Conservation (phyloP, 2,113 vertebrate genomes). For the Tetrax tetrax region DNA sequence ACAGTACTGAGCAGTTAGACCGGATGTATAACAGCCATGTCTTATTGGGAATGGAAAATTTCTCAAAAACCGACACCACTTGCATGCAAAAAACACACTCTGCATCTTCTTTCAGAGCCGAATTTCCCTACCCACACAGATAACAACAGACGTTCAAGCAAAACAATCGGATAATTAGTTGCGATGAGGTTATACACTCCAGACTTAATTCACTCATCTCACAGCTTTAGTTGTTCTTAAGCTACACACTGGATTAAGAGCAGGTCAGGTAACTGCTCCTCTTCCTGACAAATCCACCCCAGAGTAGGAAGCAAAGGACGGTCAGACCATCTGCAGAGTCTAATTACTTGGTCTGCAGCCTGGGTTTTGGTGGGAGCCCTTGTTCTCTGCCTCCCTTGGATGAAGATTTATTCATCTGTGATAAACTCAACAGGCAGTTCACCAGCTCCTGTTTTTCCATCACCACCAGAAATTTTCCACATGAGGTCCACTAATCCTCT, state of each 20-base stretch:
- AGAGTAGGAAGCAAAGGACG: background rate
- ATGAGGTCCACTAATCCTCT: background rate
- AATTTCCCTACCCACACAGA: background rate
- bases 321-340: background rate
- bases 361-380: background rate
- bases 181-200: background rate
- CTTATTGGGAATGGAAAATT: fast-evolving
- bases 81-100: background rate
- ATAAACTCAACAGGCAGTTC: background rate
- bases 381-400: fast-evolving
- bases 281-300: background rate
- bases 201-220: constrained; percentile 38
- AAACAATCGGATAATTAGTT: constrained; percentile 24
- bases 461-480: background rate
- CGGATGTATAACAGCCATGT: background rate
- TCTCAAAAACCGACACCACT: background rate
- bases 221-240: background rate
- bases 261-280: constrained; percentile 20
- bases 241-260: background rate
- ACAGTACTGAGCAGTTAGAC: background rate
- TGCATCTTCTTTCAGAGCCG: background rate
- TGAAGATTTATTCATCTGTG: background rate
- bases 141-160: background rate
- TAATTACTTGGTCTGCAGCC: background rate
- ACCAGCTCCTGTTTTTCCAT: background rate